Conservation (phyloP, 2,797 vertebrate species). For the Rhyacichthys aspro region DNA sequence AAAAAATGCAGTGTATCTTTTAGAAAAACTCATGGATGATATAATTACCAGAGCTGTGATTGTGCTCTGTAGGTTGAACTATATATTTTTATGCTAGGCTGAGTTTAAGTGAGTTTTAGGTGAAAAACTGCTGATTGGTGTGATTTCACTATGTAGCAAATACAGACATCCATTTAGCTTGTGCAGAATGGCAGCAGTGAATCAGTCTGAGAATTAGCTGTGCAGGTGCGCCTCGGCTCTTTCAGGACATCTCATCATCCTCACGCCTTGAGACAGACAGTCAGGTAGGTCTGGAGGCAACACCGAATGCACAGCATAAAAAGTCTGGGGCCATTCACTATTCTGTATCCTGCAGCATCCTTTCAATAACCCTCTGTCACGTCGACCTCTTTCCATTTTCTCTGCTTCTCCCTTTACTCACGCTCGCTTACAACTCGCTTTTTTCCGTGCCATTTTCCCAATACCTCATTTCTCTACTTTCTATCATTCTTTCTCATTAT, state of each 20-base stretch:
- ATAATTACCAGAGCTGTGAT: constrained; percentile 36
- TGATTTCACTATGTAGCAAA: constrained; percentile 58
- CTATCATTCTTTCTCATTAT: constrained; percentile 42
- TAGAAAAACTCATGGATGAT: constrained; percentile 21
- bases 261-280: constrained; percentile 67
- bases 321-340: constrained; percentile 51
- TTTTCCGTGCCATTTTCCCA: constrained; percentile 34
- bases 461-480: constrained; percentile 41
- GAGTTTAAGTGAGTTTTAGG: constrained; percentile 25
- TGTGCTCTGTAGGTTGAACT: constrained; percentile 12
- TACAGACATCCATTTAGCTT: constrained; percentile 49
- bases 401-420: constrained; percentile 29
- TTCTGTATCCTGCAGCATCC: constrained; percentile 48
- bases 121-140: constrained; percentile 63
- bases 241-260: constrained; percentile 76
- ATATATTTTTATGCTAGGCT: no score
- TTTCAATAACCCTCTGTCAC: constrained; percentile 47
- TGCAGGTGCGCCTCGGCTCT: constrained; percentile 65
- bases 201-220: constrained; percentile 75
- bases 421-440: constrained; percentile 46
- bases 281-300: constrained; percentile 44
- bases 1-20: not conserved
- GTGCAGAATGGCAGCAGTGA: constrained; percentile 46
- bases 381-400: constrained; percentile 21
- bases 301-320: constrained; percentile 48